Conservation (phyloP, 1,140 invertebrate genomes). For the Euglossa dilemma region DNA sequence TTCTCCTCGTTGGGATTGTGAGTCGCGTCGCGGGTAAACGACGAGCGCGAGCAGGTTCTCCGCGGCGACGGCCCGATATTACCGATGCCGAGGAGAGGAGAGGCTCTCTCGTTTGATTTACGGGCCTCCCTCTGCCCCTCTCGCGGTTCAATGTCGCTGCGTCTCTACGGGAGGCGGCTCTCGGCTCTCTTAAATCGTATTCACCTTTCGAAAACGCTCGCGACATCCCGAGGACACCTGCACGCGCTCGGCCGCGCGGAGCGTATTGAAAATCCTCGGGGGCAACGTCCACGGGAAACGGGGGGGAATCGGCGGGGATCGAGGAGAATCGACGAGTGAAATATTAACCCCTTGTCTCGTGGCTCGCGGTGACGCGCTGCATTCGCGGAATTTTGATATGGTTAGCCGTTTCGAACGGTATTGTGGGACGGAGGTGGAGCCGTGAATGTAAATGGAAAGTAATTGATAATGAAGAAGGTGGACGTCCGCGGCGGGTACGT, state of each 20-base stretch:
- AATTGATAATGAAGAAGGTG: not conserved
- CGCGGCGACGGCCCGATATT: constrained; percentile 50
- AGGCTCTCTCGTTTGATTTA: constrained; percentile 57
- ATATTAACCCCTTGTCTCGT: constrained; percentile 44
- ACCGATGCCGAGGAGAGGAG: constrained; percentile 48
- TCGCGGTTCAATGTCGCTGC: constrained; percentile 14
- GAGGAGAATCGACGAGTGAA: constrained; percentile 42
- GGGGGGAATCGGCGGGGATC: constrained; percentile 29
- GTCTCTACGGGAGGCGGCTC: not conserved
- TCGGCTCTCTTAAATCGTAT: constrained; percentile 55
- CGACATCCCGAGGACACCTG: constrained; percentile 53
- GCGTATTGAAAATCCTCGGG: constrained; percentile 47
- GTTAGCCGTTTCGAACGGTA: not conserved
- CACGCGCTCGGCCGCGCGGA: constrained; percentile 34
- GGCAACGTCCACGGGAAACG: constrained; percentile 21
- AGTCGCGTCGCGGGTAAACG: constrained; percentile 28
- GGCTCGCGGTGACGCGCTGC: not conserved
- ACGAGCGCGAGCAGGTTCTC: constrained; percentile 42
- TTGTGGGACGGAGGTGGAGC: too few species aligned
- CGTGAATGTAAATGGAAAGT: constrained; percentile 1
- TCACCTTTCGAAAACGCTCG: constrained; percentile 60
- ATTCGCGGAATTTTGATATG: constrained; percentile 17
- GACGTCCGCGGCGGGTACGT: not conserved
- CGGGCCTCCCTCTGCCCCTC: constrained; percentile 27
- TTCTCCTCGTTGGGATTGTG: constrained; percentile 32